Conservation (phyloP, 1,140 invertebrate species). For the Oscheius sp. region DNA sequence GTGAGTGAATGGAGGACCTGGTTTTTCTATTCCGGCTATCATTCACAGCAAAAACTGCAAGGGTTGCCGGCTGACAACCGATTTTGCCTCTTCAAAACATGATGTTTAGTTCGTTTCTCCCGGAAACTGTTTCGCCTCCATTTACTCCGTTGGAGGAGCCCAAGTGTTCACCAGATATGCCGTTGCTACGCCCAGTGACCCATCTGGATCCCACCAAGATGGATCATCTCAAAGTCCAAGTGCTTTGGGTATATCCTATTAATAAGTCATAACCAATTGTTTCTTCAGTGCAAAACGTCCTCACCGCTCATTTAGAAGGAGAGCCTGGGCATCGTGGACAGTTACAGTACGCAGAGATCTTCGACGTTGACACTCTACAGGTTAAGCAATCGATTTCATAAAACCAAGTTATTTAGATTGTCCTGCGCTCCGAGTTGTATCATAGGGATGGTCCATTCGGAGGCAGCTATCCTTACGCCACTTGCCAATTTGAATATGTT, state of each 20-base stretch:
- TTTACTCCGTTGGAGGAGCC: slow-evolving; percentile 13
- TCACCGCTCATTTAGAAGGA: slow-evolving; percentile 9
- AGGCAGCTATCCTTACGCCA: neutral
- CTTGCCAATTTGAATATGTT: slow-evolving; percentile 34
- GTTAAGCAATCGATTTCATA: neutral
- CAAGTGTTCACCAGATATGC: slow-evolving; percentile 27
- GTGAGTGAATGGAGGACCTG: too few relatives aligned
- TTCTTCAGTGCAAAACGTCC: slow-evolving; percentile 17
- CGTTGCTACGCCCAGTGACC: slow-evolving; percentile 2
- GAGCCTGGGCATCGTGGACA: neutral
- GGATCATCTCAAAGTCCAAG: neutral
- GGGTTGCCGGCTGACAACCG: too few relatives aligned
- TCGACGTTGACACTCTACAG: slow-evolving; percentile 6
- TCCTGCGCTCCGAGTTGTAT: slow-evolving; percentile 27
- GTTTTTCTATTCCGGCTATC: too few relatives aligned
- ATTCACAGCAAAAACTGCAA: neutral
- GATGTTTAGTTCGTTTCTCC: slow-evolving; percentile 2
- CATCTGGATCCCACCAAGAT: slow-evolving; percentile 17
- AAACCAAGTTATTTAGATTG: slow-evolving; percentile 4
- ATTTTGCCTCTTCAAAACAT: too few relatives aligned
- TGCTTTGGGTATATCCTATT: neutral
- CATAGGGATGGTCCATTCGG: neutral
- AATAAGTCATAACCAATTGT: neutral
- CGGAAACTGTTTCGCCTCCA: slow-evolving; percentile 2
- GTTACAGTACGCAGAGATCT: slow-evolving; percentile 33